Evolutionary conservation across 2,113 vertebrate species (phyloP).

Genomic region (Acrocephalus kingi): DNA sequence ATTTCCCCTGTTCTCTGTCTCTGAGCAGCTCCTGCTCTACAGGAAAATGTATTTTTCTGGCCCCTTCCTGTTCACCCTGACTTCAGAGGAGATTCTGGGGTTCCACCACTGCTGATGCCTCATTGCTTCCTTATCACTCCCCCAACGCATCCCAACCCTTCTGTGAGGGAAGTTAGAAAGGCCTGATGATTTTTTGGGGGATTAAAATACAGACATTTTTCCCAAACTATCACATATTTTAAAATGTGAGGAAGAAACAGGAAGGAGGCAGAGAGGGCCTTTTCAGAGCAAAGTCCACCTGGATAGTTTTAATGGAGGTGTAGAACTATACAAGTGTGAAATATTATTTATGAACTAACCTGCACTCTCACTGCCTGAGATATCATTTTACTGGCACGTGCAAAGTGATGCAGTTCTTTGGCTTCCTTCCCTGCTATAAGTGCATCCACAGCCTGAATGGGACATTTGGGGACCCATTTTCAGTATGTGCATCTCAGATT

Average conservation of each 20-base stretch:
- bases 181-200: neutral
- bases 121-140: neutral
- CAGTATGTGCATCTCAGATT: neutral
- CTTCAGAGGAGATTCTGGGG: neutral
- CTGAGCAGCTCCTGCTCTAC: neutral
- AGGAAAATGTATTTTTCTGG: neutral
- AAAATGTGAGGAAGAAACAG: neutral
- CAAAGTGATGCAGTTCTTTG: neutral
- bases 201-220: neutral
- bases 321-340: neutral
- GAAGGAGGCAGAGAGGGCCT: neutral
- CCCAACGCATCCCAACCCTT: rapidly evolving
- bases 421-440: neutral
- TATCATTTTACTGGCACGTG: neutral
- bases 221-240: neutral
- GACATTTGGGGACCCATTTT: neutral
- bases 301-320: neutral
- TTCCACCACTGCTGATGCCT: neutral
- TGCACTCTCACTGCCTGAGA: neutral
- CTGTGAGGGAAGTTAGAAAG: neutral
- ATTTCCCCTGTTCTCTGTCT: rapidly evolving
- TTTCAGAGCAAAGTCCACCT: neutral
- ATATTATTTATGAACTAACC: neutral
- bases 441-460: neutral
- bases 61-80: neutral